Percentiles rank a stretch among this genome's conserved stretches.
phyloP scores from a whole-genome alignment of 2,888 invertebrate species.

The Ephialtes manifestator region DNA sequence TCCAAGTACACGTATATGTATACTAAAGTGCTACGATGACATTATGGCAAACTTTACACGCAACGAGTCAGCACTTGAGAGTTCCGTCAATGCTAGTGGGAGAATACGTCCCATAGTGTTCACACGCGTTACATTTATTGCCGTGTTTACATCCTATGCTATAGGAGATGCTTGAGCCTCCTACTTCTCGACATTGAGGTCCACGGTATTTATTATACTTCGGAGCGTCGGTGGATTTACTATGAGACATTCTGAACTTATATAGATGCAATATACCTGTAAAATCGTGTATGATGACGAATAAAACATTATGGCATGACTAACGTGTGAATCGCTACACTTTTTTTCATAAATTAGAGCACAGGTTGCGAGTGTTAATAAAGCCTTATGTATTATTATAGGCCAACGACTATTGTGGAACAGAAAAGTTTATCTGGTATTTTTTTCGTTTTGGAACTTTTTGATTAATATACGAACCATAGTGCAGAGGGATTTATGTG shows the following conservation, averaged over 20 bases:
- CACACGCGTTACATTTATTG: constrained; percentile 80
- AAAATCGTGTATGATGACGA: constrained; percentile 1
- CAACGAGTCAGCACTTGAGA: constrained; percentile 54
- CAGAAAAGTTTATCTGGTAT: not conserved
- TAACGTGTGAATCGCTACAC: not conserved
- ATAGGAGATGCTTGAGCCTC: constrained; percentile 62
- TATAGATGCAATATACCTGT: not conserved
- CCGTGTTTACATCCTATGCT: constrained; percentile 38
- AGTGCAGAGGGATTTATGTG: not conserved
- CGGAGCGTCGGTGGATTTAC: not conserved
- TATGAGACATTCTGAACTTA: not conserved
- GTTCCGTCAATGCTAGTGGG: constrained; percentile 76
- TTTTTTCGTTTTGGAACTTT: not conserved
- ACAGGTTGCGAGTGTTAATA: not conserved
- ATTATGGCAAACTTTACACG: constrained; percentile 56
- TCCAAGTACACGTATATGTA: constrained; percentile 33
- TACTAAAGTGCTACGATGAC: constrained; percentile 31
- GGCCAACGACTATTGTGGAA: not conserved
- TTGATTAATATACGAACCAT: not conserved
- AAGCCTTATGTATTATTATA: not conserved
- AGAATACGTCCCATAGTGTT: constrained; percentile 78
- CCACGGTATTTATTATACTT: constrained; percentile 63
- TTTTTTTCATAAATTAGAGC: not conserved
- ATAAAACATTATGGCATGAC: not conserved
- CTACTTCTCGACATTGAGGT: constrained; percentile 78